These are phyloP conservation scores for Leguminivora glycinivorella DNA, from an alignment of 1,140 invertebrate species.

Conservation along the genomic window DNA sequence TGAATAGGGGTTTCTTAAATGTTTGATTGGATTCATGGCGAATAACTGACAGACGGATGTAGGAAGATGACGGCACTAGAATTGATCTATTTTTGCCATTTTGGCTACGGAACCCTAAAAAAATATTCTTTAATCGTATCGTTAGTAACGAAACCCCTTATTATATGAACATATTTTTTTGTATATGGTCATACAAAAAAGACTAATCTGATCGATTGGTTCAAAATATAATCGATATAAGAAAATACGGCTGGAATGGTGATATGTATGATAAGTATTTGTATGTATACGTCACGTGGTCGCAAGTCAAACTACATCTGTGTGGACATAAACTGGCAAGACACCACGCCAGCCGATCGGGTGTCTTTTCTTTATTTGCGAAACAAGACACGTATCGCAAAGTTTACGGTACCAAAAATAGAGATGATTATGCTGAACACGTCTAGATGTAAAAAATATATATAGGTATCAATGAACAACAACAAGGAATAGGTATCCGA, in stretches of 20 bases:
- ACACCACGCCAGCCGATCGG: conserved; percentile 13
- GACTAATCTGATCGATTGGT: conserved; percentile 19
- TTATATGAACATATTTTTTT: not conserved
- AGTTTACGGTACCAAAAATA: conserved; percentile 75
- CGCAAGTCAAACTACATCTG: conserved; percentile 1
- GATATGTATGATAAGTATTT: conserved; percentile 4
- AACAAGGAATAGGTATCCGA: conserved; percentile 76
- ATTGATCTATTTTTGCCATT: too few relatives aligned
- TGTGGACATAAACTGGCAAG: conserved; percentile 1
- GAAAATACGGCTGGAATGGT: not conserved
- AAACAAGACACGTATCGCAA: conserved; percentile 56
- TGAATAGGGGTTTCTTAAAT: conserved; percentile 28
- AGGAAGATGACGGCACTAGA: too few relatives aligned
- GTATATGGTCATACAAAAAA: conserved; percentile 37
- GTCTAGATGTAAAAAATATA: conserved; percentile 78
- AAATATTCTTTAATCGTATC: too few relatives aligned
- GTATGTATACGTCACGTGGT: not conserved
- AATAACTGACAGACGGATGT: too few relatives aligned
- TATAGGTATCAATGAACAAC: conserved; percentile 78
- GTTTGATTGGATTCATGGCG: not conserved
- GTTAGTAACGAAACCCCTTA: not conserved
- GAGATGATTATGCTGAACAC: conserved; percentile 75
- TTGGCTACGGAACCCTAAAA: too few relatives aligned
- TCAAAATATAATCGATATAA: not conserved
- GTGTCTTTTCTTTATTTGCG: conserved; percentile 40